A percentile compares a stretch with the other conserved stretches of the same genome.
Conservation (phyloP, 1,140 invertebrate species). For the Chironomus striatipennis region DNA sequence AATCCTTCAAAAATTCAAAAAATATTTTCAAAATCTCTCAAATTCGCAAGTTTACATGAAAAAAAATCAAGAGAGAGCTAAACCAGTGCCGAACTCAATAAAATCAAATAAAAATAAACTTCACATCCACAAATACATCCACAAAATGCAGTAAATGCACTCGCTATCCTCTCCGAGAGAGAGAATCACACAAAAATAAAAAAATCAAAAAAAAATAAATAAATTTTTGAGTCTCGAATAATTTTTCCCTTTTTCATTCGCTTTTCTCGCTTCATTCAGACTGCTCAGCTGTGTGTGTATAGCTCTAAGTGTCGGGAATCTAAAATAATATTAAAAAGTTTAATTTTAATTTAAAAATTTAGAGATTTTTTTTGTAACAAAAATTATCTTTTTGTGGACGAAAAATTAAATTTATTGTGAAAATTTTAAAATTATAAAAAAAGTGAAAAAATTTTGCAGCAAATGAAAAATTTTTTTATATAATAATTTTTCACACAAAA, state of each 20-base stretch:
- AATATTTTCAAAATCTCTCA: no score
- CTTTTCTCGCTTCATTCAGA: conserved; percentile 12
- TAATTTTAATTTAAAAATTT: background rate
- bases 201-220: background rate
- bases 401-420: background rate
- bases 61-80: no score
- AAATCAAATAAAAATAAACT: no score
- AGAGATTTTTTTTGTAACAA: background rate
- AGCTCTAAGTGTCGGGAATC: background rate
- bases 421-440: background rate
- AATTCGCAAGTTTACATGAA: no score
- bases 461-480: no score
- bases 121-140: no score
- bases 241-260: background rate
- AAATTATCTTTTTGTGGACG: background rate
- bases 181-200: background rate
- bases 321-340: background rate
- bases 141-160: background rate
- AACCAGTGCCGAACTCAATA: no score
- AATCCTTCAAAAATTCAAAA: no score
- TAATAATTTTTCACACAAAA: no score
- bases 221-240: background rate
- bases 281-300: conserved; percentile 5
- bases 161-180: background rate
- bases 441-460: no score